Conservation (phyloP, 1,140 invertebrate genomes). For the Chrysopa pallens region DNA sequence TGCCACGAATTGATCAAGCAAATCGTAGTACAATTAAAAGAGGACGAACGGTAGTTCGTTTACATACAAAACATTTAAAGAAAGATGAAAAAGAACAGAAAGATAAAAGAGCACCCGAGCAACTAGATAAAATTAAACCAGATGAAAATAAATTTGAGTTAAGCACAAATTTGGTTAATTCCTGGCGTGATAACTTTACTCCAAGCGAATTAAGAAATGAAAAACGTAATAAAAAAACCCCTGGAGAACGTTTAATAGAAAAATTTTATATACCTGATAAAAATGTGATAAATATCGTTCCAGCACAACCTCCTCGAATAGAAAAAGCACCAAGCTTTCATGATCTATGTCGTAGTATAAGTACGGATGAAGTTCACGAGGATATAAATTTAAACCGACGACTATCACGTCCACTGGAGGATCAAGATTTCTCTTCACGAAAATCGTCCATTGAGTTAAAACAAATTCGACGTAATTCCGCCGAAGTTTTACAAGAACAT, state of each 20-base stretch:
- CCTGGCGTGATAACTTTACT: slow-evolving; percentile 39
- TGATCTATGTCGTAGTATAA: slow-evolving; percentile 31
- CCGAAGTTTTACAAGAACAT: slow-evolving; percentile 30
- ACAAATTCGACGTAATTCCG: slow-evolving; percentile 24
- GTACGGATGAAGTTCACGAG: slow-evolving; percentile 26
- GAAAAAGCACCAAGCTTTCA: slow-evolving; percentile 27
- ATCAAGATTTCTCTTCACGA: slow-evolving; percentile 14
- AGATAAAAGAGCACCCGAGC: slow-evolving; percentile 12
- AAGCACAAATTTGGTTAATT: slow-evolving; percentile 10
- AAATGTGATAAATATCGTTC: slow-evolving; percentile 18
- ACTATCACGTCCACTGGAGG: slow-evolving; percentile 15
- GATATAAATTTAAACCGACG: slow-evolving; percentile 23
- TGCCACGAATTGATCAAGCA: slow-evolving; percentile 15
- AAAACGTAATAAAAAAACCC: slow-evolving; percentile 27
- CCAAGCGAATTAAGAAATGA: slow-evolving; percentile 23
- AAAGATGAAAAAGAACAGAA: slow-evolving; percentile 27
- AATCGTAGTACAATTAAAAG: slow-evolving; percentile 38
- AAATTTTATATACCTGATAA: slow-evolving; percentile 55
- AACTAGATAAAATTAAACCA: slow-evolving; percentile 7
- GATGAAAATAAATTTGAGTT: slow-evolving; percentile 2
- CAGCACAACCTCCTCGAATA: slow-evolving; percentile 5
- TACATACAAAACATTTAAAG: slow-evolving; percentile 39
- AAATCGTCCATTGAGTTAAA: slow-evolving; percentile 12
- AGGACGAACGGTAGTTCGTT: slow-evolving; percentile 47
- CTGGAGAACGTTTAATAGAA: slow-evolving; percentile 52